Conservation (phyloP, 64 coral and sea anemone species). For the Astreopora myriophthalma region DNA sequence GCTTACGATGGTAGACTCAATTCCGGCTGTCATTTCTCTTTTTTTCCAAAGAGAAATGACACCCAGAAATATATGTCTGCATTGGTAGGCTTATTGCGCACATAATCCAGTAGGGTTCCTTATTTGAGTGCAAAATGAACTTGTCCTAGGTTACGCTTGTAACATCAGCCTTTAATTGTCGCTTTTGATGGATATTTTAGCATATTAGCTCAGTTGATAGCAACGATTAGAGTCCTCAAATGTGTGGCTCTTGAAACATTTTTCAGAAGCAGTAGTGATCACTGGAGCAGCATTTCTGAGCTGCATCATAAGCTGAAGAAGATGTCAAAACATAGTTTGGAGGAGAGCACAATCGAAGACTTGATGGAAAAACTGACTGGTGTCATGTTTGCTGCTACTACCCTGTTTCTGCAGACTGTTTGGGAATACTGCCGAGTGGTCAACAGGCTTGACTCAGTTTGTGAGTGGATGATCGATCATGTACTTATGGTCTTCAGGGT, state of each 20-base stretch:
- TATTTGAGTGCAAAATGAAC: too few species aligned
- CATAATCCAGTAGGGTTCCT: too few species aligned
- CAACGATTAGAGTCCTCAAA: not conserved
- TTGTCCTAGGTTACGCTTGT: too few species aligned
- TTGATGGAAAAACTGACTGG: constrained; percentile 84
- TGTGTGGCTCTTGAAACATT: not conserved
- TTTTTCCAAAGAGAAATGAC: too few species aligned
- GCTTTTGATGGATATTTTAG: too few species aligned
- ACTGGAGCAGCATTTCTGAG: constrained; percentile 87
- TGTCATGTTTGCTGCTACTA: constrained; percentile 83
- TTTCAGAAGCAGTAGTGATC: constrained; percentile 89
- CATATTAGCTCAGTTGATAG: not conserved
- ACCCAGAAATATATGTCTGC: too few species aligned
- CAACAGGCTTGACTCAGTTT: constrained; percentile 81
- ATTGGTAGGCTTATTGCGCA: too few species aligned
- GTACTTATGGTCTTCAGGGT: not conserved
- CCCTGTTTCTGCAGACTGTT: constrained; percentile 91
- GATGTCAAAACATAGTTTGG: constrained; percentile 71
- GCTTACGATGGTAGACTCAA: too few species aligned
- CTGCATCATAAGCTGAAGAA: constrained; percentile 94
- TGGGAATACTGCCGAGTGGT: constrained; percentile 97
- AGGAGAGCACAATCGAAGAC: constrained; percentile 38
- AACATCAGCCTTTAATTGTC: too few species aligned
- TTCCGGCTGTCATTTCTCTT: too few species aligned
- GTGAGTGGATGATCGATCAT: constrained; percentile 17